Evolutionary conservation across 2,888 invertebrate genomes (phyloP).

Genomic region (Hypsopygia costalis): DNA sequence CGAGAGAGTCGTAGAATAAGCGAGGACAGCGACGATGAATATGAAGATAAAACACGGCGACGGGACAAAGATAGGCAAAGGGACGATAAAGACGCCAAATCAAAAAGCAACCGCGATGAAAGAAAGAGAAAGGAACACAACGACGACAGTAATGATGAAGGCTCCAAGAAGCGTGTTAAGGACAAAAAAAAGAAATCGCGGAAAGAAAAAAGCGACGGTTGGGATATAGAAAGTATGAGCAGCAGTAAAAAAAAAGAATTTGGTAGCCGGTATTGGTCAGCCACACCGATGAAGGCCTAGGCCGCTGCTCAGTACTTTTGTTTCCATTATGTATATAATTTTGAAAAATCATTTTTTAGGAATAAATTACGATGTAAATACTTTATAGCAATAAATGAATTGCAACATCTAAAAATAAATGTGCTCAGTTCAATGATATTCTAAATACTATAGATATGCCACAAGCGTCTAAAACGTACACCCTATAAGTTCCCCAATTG

Average conservation of each 20-base stretch:
- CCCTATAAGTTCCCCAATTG: no score
- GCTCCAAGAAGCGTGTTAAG: constrained; percentile 16
- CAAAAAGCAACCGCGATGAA: background rate
- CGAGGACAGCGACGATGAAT: constrained; percentile 12
- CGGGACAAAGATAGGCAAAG: constrained; percentile 9
- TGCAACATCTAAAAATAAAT: no score
- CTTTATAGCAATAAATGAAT: no score
- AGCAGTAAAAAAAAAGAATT: constrained; percentile 18
- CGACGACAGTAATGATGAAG: constrained; percentile 13
- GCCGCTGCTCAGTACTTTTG: no score
- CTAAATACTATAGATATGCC: no score
- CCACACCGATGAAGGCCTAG: background rate
- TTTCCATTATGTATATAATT: no score
- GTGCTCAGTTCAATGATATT: no score
- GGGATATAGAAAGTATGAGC: constrained; percentile 3
- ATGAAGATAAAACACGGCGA: constrained; percentile 5
- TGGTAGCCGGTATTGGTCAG: constrained; percentile 16
- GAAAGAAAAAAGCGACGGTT: constrained; percentile 4
- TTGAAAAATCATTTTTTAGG: no score
- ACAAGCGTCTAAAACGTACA: no score
- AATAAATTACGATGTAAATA: no score
- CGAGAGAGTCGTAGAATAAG: background rate
- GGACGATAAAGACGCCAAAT: constrained; percentile 7
- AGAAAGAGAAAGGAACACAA: constrained; percentile 9
- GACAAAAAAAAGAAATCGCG: constrained; percentile 16